Evolutionary conservation across 35 echinoderm and acorn worm genomes (phyloP).

Genomic region (Apostichopus parvimensis): DNA sequence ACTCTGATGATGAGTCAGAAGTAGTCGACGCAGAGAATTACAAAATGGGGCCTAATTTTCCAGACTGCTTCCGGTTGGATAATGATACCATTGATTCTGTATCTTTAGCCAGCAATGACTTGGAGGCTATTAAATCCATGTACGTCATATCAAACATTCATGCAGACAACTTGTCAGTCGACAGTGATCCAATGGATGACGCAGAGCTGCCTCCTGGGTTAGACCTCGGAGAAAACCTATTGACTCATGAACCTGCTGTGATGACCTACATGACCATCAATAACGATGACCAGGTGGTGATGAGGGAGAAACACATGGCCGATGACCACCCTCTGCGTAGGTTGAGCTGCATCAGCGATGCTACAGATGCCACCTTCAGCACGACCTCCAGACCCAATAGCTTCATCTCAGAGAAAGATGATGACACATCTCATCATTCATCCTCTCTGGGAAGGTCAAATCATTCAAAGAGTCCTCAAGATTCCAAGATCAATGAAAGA

Average conservation of each 20-base stretch:
- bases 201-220: constrained; percentile 68
- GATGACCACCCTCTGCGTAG: constrained; percentile 91
- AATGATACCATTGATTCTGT: constrained; percentile 78
- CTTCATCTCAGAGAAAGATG: constrained; percentile 73
- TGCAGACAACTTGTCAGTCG: constrained; percentile 75
- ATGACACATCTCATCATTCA: constrained; percentile 50
- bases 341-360: constrained; percentile 96
- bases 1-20: constrained; percentile 99
- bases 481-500: constrained; percentile 30
- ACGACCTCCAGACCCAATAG: constrained; percentile 91
- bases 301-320: constrained; percentile 95
- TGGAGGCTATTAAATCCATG: constrained; percentile 95
- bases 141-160: constrained; percentile 92
- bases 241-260: constrained; percentile 82
- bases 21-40: constrained; percentile 57
- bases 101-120: constrained; percentile 73
- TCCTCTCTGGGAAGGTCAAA: constrained; percentile 34
- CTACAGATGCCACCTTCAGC: constrained; percentile 93
- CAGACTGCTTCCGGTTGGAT: constrained; percentile 60
- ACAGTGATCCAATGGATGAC: constrained; percentile 74
- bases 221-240: constrained; percentile 50
- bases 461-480: constrained; percentile 38
- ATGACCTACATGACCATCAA: constrained; percentile 98
- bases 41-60: constrained; percentile 46
- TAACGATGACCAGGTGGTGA: constrained; percentile 92